Conservation (phyloP, 2,797 vertebrate species). For the Acropternis orthonyx region DNA sequence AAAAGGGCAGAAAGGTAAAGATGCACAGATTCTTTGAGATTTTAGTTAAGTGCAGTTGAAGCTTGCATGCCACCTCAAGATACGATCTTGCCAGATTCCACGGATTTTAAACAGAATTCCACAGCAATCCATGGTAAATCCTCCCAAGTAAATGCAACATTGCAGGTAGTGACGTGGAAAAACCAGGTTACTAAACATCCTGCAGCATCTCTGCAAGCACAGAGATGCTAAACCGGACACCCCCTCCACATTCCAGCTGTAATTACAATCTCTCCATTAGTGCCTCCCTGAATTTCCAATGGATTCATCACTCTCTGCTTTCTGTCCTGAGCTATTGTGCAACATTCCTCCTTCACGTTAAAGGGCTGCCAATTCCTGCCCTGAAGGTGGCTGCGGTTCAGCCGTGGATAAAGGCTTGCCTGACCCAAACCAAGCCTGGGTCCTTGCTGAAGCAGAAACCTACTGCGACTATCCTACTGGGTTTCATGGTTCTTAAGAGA, state of each 20-base stretch:
- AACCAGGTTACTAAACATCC: not conserved
- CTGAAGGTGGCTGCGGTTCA: not conserved
- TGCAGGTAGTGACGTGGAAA: not conserved
- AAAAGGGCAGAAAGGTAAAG: slow-evolving; percentile 24
- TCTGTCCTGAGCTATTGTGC: not conserved
- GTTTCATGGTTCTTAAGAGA: not conserved
- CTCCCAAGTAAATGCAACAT: not conserved
- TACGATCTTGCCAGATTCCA: not conserved
- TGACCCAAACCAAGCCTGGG: not conserved
- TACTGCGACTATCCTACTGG: not conserved
- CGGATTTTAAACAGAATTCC: slow-evolving; percentile 16
- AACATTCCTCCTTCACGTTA: not conserved
- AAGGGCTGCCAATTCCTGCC: not conserved
- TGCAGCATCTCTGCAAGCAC: not conserved
- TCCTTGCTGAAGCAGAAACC: not conserved
- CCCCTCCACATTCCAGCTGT: not conserved
- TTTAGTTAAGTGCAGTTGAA: not conserved
- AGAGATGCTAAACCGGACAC: not conserved
- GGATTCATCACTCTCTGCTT: not conserved
- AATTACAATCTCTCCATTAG: not conserved
- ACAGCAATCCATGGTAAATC: not conserved
- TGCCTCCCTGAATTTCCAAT: not conserved
- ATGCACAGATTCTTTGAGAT: not conserved
- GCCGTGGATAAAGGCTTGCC: not conserved
- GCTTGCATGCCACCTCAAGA: not conserved